Percentiles rank a stretch among this genome's conserved stretches.
phyloP scores from a whole-genome alignment of 1,140 invertebrate species.

The Drosophila fuyamai region DNA sequence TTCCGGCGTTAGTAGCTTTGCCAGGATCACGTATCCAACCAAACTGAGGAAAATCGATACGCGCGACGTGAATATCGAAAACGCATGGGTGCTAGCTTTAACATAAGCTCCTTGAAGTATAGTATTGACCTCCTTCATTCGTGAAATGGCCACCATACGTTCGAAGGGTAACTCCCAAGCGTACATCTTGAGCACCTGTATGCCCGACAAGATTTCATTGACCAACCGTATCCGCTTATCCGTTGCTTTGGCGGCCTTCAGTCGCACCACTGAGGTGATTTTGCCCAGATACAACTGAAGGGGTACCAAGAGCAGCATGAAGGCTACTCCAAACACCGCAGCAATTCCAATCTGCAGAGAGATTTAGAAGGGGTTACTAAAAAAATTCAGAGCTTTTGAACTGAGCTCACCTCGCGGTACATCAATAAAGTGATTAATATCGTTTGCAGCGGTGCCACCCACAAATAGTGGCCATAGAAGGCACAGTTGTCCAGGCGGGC shows the following conservation, averaged over 20 bases:
- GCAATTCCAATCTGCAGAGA: slow-evolving; percentile 88
- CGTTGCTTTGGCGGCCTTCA: slow-evolving; percentile 89
- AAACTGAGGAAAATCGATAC: slow-evolving; percentile 93
- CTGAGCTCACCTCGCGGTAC: slow-evolving; percentile 86
- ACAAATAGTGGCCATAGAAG: slow-evolving; percentile 88
- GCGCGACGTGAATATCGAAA: slow-evolving; percentile 74
- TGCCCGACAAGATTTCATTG: slow-evolving; percentile 95
- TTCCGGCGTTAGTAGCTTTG: slow-evolving; percentile 86
- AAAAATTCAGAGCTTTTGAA: background rate
- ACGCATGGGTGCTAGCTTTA: slow-evolving; percentile 86
- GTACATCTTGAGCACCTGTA: slow-evolving; percentile 97
- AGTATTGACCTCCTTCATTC: slow-evolving; percentile 86
- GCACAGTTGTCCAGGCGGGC: slow-evolving; percentile 87
- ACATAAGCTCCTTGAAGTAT: slow-evolving; percentile 86
- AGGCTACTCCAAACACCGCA: slow-evolving; percentile 91
- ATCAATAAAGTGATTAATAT: slow-evolving; percentile 91
- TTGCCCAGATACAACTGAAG: slow-evolving; percentile 92
- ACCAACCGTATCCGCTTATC: slow-evolving; percentile 94
- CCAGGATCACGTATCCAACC: slow-evolving; percentile 90
- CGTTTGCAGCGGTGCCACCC: slow-evolving; percentile 93
- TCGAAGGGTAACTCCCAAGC: slow-evolving; percentile 93
- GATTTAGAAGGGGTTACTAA: background rate
- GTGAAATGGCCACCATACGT: slow-evolving; percentile 86
- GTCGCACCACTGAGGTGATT: slow-evolving; percentile 88
- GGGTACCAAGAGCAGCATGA: slow-evolving; percentile 93